phyloP scores from a whole-genome alignment of 2,797 vertebrate species.

The Aphelocoma californica region DNA sequence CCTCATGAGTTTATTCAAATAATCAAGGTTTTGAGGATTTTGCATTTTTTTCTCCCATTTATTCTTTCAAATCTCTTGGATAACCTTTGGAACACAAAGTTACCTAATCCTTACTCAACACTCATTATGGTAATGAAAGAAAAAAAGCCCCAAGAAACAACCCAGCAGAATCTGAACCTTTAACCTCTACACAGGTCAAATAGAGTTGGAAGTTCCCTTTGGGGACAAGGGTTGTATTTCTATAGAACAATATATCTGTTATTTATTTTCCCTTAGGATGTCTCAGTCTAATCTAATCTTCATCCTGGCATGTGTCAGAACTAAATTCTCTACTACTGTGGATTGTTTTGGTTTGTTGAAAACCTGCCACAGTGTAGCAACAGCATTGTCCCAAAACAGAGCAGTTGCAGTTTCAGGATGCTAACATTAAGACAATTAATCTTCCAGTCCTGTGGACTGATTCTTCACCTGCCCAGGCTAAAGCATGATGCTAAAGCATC shows the following conservation, averaged over 20 bases:
- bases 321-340: background rate
- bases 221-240: background rate
- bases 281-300: background rate
- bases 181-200: background rate
- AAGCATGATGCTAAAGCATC: background rate
- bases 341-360: background rate
- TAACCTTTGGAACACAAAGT: background rate
- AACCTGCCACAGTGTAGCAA: background rate
- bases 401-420: background rate
- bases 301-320: background rate
- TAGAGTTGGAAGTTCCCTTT: background rate
- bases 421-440: background rate
- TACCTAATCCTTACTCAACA: background rate
- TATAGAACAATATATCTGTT: background rate
- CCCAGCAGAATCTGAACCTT: background rate
- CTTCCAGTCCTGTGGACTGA: background rate
- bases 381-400: background rate
- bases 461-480: background rate
- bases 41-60: background rate
- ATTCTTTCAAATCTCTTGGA: background rate
- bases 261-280: background rate
- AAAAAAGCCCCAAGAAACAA: background rate
- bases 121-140: background rate
- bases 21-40: background rate
- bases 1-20: background rate